Evolutionary conservation across 64 coral and sea anemone genomes (phyloP).

Genomic region (Dendronephthya gigantea): DNA sequence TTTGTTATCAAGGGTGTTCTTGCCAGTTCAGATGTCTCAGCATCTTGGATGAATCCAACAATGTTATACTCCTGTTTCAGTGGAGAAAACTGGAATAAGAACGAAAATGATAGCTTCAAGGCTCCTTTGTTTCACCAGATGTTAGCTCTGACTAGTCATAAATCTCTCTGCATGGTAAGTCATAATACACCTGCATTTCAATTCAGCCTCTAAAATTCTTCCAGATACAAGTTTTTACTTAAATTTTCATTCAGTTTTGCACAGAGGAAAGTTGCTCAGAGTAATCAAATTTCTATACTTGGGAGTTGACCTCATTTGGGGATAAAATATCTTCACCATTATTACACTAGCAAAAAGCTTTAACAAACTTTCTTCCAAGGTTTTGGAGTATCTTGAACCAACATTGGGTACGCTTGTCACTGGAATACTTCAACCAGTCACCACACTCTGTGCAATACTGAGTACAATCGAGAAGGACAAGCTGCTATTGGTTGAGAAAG

Average conservation of each 20-base stretch:
- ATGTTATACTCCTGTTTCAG: slow-evolving; percentile 73
- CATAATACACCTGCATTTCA: too few species aligned
- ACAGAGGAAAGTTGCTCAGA: too few species aligned
- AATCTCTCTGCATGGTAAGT: neutral
- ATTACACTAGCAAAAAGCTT: neutral
- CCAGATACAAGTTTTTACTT: too few species aligned
- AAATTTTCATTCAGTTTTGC: too few species aligned
- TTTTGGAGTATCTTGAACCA: slow-evolving; percentile 60
- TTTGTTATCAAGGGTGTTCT: slow-evolving; percentile 66
- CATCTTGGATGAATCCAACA: slow-evolving; percentile 57
- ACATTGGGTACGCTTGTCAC: slow-evolving; percentile 43
- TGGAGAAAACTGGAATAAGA: neutral
- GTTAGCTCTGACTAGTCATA: neutral
- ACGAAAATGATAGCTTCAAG: neutral
- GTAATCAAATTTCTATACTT: too few species aligned
- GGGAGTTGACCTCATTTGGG: neutral
- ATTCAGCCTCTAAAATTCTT: too few species aligned
- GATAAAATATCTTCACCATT: too few species aligned
- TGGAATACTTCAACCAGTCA: slow-evolving; percentile 64
- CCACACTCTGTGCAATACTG: slow-evolving; percentile 49
- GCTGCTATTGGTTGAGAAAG: too few species aligned
- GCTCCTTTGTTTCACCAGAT: slow-evolving; percentile 71
- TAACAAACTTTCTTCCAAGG: slow-evolving; percentile 37
- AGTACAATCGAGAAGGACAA: neutral
- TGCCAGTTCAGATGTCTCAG: slow-evolving; percentile 37